Base-by-base conservation (phyloP, 1,140 invertebrate genomes). In the Chironomus tepperi region DNA sequence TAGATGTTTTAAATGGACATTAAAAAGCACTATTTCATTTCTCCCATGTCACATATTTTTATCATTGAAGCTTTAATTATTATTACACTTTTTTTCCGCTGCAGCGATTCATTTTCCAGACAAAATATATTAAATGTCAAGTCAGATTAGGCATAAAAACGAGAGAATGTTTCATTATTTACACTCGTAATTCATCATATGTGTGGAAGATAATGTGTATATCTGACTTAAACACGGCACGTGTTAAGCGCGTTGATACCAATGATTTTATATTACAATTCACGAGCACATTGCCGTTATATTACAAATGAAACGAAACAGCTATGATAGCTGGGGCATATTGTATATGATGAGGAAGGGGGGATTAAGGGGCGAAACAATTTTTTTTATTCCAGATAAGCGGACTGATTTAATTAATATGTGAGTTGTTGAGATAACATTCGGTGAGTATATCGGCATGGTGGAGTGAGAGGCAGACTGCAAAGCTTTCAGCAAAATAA, bases 321-420 rank as follows among this genome's bases (percentile, higher is more conserved):
- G 24, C 24, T 47, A 57, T 57, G 12, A 34, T 34, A n/a, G 12
- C 43, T 15, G 12, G 47, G 47, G 24, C 12, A 57, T 5, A 57
- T 57, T 57, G 12, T 47, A 10, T 57, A n/a, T 15, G 7, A 57
- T 12, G 12, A 15, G 8, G 24, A 5, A 5, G 24, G 5, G 24
- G 24, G 5, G 24, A 34, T 34, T 57, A 57, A 57, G 15, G 12
- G 47, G 47, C 12, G 12, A 57, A 5, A 57, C 7, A 57, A 8
- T 15, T 57, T 57, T 57, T 47, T 47, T 57, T n/a, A n/a, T n/a
- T 57, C 47, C 12, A 57, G 47, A 57, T 57, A 57, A 57, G 47
- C 12, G 47, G 47, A 34, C 7, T 19, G 65, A 70, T 70, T 70
- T 70, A 70, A 70, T 70, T 70, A 70, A 70, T 70, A 70, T 70